Evolutionary conservation across 2,888 invertebrate genomes (phyloP).

Genomic region (Tipula helvola): DNA sequence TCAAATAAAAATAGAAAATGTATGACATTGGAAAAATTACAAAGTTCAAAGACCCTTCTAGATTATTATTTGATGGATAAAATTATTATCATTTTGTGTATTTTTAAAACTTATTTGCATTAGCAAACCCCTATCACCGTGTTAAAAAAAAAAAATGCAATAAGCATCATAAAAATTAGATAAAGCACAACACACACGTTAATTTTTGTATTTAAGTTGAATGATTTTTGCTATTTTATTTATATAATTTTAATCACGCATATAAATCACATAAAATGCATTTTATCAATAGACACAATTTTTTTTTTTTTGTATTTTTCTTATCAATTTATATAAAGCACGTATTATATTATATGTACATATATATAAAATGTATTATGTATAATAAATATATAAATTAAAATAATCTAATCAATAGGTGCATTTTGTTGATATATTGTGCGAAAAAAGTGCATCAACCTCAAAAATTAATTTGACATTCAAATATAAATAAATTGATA

Average conservation of each 20-base stretch:
- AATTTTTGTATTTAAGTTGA: neutral
- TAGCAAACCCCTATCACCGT: too few species aligned
- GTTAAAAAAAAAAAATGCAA: neutral
- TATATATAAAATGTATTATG: neutral
- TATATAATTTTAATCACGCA: neutral
- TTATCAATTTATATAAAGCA: neutral
- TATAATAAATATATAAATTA: neutral
- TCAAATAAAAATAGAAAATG: too few species aligned
- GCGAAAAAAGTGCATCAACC: neutral
- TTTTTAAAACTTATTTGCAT: too few species aligned
- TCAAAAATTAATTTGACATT: neutral
- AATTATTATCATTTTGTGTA: too few species aligned
- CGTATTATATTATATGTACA: neutral
- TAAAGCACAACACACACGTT: neutral
- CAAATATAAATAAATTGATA: neutral
- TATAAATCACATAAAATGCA: neutral
- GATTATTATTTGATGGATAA: too few species aligned
- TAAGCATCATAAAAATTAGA: neutral
- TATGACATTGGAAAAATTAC: too few species aligned
- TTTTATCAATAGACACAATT: neutral
- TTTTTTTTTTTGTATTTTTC: neutral
- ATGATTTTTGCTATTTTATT: neutral
- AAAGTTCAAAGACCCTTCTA: too few species aligned
- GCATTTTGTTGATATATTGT: neutral
- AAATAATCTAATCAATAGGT: neutral